phyloP scores from a whole-genome alignment of 37 sponge, comb jelly and placozoan species.

The Bolinopsis microptera region DNA sequence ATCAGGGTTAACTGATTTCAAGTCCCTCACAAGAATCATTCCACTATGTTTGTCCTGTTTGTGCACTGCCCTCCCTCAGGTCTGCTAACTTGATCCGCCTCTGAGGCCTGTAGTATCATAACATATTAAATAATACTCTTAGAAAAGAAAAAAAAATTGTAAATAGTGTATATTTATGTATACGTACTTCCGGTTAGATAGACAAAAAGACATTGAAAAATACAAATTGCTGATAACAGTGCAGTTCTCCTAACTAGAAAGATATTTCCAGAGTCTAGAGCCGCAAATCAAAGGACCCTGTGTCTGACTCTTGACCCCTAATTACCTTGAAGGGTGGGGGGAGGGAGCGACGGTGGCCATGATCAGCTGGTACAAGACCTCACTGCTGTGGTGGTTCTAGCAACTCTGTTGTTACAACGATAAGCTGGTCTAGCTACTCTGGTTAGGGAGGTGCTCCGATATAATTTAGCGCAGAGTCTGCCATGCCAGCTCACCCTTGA shows the following conservation, averaged over 20 bases:
- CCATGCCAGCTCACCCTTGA: background rate
- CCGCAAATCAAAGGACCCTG: no score
- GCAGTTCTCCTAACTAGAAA: no score
- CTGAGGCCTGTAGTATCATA: no score
- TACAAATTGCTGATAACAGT: no score
- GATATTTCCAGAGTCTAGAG: no score
- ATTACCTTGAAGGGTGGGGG: background rate
- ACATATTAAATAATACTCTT: no score
- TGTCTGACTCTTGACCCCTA: no score
- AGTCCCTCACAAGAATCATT: background rate
- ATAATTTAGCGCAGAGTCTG: background rate
- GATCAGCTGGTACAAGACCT: background rate
- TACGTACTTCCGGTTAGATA: no score
- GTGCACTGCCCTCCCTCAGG: constrained; percentile 12
- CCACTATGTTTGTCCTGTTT: background rate
- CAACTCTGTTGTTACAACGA: background rate
- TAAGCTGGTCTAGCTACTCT: background rate
- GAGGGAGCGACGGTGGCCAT: background rate
- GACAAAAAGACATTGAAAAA: no score
- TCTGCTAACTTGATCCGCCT: background rate
- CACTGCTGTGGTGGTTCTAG: background rate
- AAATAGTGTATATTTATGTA: no score
- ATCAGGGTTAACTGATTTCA: constrained; percentile 8
- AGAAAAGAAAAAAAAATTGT: no score
- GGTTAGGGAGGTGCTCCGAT: background rate